phyloP scores from a whole-genome alignment of 2,797 vertebrate genomes.

The Distichodus sexfasciatus region DNA sequence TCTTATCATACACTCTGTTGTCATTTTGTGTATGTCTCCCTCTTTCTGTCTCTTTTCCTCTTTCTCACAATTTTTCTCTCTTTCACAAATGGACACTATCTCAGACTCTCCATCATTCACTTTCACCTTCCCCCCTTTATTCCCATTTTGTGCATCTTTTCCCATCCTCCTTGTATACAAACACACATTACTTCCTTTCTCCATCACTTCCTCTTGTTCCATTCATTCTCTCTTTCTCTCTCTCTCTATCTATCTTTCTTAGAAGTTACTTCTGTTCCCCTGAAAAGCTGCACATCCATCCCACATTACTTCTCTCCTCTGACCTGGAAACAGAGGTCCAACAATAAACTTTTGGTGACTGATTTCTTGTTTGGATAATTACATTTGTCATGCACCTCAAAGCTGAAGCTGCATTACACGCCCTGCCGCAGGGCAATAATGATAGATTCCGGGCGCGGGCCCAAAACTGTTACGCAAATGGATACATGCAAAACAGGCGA shows the following conservation, averaged over 20 bases:
- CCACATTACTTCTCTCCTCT: constrained; percentile 25
- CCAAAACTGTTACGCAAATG: constrained; percentile 33
- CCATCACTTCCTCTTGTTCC: background rate
- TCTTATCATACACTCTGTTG: too few species aligned
- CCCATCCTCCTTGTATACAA: too few species aligned
- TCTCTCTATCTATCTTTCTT: background rate
- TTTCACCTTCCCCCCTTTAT: too few species aligned
- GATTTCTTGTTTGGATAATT: constrained; percentile 40
- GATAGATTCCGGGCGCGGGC: background rate
- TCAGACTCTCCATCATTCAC: too few species aligned
- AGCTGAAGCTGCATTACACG: constrained; percentile 29
- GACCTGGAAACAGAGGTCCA: constrained; percentile 32
- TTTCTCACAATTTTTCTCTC: too few species aligned
- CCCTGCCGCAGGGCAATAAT: constrained; percentile 32
- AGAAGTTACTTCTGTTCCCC: background rate
- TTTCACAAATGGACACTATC: too few species aligned
- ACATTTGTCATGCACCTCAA: constrained; percentile 32
- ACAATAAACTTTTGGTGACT: background rate
- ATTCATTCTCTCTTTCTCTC: background rate
- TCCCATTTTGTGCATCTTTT: too few species aligned
- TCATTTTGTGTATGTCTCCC: too few species aligned
- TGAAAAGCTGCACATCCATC: background rate
- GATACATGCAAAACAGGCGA: background rate
- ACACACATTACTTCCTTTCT: background rate
- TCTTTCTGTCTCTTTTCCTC: too few species aligned